A percentile compares a stretch with the other conserved stretches of the same genome.
Conservation (phyloP, 2,797 vertebrate genomes). For the Clamator glandarius region DNA sequence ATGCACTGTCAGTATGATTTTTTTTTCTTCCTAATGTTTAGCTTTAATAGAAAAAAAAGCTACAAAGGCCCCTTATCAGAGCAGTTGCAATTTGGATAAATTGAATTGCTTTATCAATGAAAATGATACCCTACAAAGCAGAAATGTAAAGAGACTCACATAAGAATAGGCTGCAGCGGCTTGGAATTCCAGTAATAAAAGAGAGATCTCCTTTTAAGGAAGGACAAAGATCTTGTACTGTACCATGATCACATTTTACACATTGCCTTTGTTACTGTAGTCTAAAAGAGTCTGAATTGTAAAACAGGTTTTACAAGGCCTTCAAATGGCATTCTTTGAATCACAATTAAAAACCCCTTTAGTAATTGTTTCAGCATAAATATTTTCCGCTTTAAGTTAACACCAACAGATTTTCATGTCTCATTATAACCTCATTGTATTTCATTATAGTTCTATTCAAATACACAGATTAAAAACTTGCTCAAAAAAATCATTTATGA, state of each 20-base stretch:
- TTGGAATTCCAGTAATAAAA: not conserved
- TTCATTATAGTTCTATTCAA: not conserved
- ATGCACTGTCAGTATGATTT: fast-evolving
- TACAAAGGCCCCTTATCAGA: not conserved
- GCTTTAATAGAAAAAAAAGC: not conserved
- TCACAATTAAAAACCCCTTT: not conserved
- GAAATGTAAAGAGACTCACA: not conserved
- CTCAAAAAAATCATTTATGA: not conserved
- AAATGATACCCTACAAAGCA: not conserved
- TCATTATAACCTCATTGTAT: not conserved
- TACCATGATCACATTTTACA: not conserved
- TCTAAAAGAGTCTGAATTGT: not conserved
- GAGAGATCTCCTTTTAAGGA: not conserved
- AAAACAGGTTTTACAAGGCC: not conserved
- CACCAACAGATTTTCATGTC: not conserved
- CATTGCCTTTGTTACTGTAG: not conserved
- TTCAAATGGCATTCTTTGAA: not conserved
- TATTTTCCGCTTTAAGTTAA: not conserved
- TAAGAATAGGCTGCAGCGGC: not conserved
- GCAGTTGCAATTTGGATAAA: not conserved
- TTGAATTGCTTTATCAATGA: not conserved
- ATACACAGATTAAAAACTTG: not conserved
- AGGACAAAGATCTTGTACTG: not conserved
- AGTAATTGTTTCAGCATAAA: not conserved
- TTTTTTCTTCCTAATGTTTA: not conserved